phyloP scores from a whole-genome alignment of 2,797 vertebrate genomes.

The Platyrinchus mystaceus region DNA sequence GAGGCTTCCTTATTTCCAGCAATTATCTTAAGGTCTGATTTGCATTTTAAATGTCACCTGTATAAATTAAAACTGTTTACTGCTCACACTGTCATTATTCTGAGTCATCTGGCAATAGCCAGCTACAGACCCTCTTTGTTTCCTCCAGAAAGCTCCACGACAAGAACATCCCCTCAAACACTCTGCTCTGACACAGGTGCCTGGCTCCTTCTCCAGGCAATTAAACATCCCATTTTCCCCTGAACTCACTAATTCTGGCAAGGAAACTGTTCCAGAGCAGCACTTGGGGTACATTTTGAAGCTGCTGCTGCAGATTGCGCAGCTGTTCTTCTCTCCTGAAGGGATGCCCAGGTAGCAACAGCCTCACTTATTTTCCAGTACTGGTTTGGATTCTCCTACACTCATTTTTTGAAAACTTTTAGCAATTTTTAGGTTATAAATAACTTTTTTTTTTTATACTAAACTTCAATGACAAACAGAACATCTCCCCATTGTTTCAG shows the following conservation, averaged over 20 bases:
- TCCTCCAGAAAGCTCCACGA: neutral
- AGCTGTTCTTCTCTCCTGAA: neutral
- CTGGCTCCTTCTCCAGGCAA: neutral
- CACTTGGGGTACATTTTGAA: neutral
- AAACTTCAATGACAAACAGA: neutral
- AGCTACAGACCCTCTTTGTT: neutral
- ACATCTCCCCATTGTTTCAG: rapidly evolving
- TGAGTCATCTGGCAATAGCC: conserved; percentile 25
- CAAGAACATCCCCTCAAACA: neutral
- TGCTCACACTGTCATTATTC: conserved; percentile 40
- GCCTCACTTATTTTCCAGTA: rapidly evolving
- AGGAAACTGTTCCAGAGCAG: neutral
- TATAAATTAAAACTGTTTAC: conserved; percentile 80
- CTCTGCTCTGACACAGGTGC: neutral
- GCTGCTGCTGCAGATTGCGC: neutral
- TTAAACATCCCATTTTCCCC: rapidly evolving
- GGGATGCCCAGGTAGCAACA: rapidly evolving
- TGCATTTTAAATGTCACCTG: conserved; percentile 83
- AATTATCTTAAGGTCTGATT: conserved; percentile 82
- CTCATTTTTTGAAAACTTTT: neutral
- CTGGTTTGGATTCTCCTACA: neutral
- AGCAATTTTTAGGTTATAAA: neutral
- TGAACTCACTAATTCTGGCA: neutral
- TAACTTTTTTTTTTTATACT: rapidly evolving
- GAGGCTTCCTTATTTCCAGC: conserved; percentile 68